Conservation (phyloP, 2,113 vertebrate species). For the Gambusia affinis region DNA sequence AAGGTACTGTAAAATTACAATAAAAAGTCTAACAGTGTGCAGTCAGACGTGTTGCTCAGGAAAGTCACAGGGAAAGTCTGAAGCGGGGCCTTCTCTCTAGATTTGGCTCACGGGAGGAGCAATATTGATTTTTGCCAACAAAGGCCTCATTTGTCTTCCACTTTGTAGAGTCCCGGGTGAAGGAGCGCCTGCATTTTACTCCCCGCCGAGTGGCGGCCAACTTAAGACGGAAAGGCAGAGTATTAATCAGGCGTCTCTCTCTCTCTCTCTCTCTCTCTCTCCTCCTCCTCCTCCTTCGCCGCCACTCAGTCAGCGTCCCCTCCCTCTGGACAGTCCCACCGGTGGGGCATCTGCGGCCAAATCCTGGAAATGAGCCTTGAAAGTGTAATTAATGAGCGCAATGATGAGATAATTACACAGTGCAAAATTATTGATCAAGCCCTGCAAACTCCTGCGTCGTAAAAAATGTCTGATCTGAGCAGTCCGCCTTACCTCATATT, state of each 20-base stretch:
- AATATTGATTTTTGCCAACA: slow-evolving; percentile 57
- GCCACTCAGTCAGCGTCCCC: slow-evolving; percentile 36
- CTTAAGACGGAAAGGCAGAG: slow-evolving; percentile 55
- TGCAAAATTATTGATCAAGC: slow-evolving; percentile 77
- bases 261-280: neutral
- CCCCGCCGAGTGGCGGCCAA: slow-evolving; percentile 61
- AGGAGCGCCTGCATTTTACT: slow-evolving; percentile 53
- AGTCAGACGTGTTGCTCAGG: slow-evolving; percentile 6
- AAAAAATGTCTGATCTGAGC: slow-evolving; percentile 43
- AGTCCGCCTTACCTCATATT: slow-evolving; percentile 54
- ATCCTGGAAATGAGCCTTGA: slow-evolving; percentile 76
- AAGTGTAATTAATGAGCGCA: slow-evolving; percentile 75
- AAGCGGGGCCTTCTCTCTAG: slow-evolving; percentile 35
- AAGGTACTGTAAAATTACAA: too few relatives aligned
- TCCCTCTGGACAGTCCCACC: slow-evolving; percentile 45
- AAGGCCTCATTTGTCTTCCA: slow-evolving; percentile 68
- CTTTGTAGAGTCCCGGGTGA: slow-evolving; percentile 62
- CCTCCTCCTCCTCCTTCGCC: neutral
- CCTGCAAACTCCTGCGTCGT: slow-evolving; percentile 61
- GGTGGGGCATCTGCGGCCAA: slow-evolving; percentile 53
- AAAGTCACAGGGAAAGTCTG: slow-evolving; percentile 36
- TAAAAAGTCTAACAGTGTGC: too few relatives aligned
- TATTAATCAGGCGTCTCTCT: slow-evolving; percentile 67
- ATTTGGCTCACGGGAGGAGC: slow-evolving; percentile 57
- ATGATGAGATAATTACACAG: slow-evolving; percentile 74